These are phyloP conservation scores for Timandra comae DNA, from an alignment of 2,888 invertebrate species.

Conservation along the genomic window DNA sequence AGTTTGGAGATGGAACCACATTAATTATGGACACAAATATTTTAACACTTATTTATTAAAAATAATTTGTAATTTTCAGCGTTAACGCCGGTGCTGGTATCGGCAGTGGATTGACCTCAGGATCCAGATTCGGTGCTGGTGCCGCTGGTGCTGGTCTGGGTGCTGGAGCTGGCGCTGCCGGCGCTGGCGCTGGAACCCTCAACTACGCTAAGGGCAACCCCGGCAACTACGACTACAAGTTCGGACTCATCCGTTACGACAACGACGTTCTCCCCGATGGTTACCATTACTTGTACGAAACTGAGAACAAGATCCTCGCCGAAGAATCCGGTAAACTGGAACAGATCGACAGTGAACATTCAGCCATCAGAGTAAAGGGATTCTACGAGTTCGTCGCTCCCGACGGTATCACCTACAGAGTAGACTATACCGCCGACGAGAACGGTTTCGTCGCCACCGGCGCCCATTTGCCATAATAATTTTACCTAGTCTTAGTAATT, in stretches of 20 bases:
- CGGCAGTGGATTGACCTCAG: slow-evolving; percentile 9
- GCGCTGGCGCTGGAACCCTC: slow-evolving; percentile 5
- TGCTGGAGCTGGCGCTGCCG: slow-evolving; percentile 3
- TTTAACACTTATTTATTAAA: too few relatives aligned
- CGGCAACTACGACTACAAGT: slow-evolving; percentile 53
- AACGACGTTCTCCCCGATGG: slow-evolving; percentile 49
- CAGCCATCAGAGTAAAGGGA: slow-evolving; percentile 52
- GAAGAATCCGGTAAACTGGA: slow-evolving; percentile 62
- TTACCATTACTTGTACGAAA: slow-evolving; percentile 68
- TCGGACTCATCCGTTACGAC: slow-evolving; percentile 63
- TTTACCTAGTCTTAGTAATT: slow-evolving; percentile 30
- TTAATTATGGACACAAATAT: too few relatives aligned
- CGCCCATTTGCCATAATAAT: slow-evolving; percentile 50
- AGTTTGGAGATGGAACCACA: too few relatives aligned
- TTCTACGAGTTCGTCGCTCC: slow-evolving; percentile 63
- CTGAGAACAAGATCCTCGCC: slow-evolving; percentile 67
- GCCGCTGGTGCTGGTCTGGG: slow-evolving; percentile 1
- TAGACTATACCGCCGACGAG: slow-evolving; percentile 68
- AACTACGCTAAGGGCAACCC: slow-evolving; percentile 5
- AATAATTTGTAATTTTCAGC: too few relatives aligned
- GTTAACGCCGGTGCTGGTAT: slow-evolving; percentile 6
- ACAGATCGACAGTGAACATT: slow-evolving; percentile 41
- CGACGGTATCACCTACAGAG: slow-evolving; percentile 65
- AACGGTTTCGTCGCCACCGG: slow-evolving; percentile 58
- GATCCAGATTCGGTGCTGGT: slow-evolving; percentile 10